phyloP scores from a whole-genome alignment of 2,113 vertebrate species.

The Leptobrachium leishanense region DNA sequence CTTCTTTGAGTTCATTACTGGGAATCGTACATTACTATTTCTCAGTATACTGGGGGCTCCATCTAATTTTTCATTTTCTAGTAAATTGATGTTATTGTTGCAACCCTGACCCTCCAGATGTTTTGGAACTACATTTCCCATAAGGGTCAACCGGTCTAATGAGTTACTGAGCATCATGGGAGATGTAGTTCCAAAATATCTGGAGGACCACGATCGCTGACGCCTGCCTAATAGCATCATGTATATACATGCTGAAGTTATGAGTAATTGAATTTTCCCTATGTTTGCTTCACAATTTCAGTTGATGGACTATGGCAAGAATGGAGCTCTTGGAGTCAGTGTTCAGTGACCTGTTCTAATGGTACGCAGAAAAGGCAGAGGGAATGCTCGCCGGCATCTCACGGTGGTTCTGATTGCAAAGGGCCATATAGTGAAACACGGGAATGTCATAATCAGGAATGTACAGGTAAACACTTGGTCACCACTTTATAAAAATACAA shows the following conservation, averaged over 20 bases:
- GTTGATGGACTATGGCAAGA: slow-evolving; percentile 99
- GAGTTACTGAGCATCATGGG: too few species aligned
- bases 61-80: too few species aligned
- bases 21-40: too few species aligned
- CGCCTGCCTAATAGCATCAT: too few species aligned
- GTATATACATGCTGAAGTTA: background rate
- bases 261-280: slow-evolving; percentile 41
- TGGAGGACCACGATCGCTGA: too few species aligned
- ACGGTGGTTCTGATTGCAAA: slow-evolving; percentile 93
- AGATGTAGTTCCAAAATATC: too few species aligned
- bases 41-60: too few species aligned
- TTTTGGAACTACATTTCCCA: too few species aligned
- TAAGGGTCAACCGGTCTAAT: too few species aligned
- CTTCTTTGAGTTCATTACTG: too few species aligned
- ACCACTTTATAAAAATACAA: slow-evolving; percentile 3
- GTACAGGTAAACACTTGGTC: slow-evolving; percentile 79
- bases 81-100: too few species aligned
- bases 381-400: slow-evolving; percentile 90
- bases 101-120: too few species aligned
- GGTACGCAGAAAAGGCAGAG: slow-evolving; percentile 95
- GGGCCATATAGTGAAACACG: slow-evolving; percentile 97
- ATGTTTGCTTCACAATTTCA: slow-evolving; percentile 62
- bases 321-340: slow-evolving; percentile 96
- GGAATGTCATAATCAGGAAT: slow-evolving; percentile 93
- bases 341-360: slow-evolving; percentile 96